Percentiles rank a stretch among this genome's conserved stretches.
Conservation (phyloP, 2,113 vertebrate species). For the Cyanoderma ruficeps region DNA sequence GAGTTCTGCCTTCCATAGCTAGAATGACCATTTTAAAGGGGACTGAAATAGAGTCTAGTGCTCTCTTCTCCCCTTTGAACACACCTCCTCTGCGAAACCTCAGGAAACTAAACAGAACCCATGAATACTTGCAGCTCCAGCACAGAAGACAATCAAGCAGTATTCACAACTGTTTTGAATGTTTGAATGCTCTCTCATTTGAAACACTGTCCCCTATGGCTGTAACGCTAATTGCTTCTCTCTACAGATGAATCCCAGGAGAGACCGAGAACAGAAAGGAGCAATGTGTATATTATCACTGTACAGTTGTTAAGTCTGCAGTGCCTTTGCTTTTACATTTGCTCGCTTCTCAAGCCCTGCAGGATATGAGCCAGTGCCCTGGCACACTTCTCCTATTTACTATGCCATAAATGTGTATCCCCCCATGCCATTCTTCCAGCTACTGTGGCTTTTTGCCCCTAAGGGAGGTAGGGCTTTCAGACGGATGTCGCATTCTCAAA, state of each 20-base stretch:
- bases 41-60: neutral
- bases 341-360: neutral
- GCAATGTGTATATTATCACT: neutral
- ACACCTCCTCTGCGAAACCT: neutral
- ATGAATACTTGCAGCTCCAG: neutral
- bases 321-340: neutral
- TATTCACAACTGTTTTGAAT: neutral
- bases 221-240: neutral
- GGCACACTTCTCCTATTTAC: neutral
- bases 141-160: neutral
- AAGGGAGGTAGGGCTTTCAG: neutral
- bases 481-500: neutral
- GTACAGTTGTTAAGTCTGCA: neutral
- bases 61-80: neutral
- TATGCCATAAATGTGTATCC: neutral
- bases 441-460: neutral
- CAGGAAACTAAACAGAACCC: neutral
- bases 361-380: neutral
- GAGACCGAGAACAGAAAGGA: neutral
- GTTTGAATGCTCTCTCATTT: neutral
- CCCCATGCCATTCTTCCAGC: neutral
- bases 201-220: neutral
- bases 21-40: neutral
- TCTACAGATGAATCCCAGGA: neutral
- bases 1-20: neutral